Evolutionary conservation across 2,113 vertebrate species (phyloP).

Genomic region (Anser cygnoides): DNA sequence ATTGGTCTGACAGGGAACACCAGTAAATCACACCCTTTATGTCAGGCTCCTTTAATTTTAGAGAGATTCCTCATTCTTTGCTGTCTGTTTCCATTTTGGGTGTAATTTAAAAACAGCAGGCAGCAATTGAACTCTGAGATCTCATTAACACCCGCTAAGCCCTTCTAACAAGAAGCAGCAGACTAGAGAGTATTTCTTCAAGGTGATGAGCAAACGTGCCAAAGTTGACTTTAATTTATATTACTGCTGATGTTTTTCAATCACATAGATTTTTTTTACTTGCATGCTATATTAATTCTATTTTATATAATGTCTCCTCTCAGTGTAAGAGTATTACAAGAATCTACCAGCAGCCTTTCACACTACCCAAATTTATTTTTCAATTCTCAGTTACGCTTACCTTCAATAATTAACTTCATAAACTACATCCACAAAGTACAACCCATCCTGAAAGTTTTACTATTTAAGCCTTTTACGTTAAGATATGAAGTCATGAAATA

Average conservation of each 20-base stretch:
- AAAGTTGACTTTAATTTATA: conserved; percentile 6
- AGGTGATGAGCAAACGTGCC: conserved; percentile 25
- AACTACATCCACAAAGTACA: neutral
- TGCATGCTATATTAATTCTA: neutral
- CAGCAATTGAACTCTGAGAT: conserved; percentile 42
- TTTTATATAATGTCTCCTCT: neutral
- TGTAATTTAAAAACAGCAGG: conserved; percentile 52
- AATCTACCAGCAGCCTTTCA: neutral
- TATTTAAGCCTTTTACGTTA: neutral
- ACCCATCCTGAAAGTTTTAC: neutral
- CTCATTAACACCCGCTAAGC: conserved; percentile 32
- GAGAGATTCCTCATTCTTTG: neutral
- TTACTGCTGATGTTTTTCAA: neutral
- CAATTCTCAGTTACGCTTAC: neutral
- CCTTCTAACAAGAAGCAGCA: conserved; percentile 27
- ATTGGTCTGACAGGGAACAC: neutral
- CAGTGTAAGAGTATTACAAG: neutral
- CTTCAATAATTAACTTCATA: conserved; percentile 26
- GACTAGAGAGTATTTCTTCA: conserved; percentile 26
- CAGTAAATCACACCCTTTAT: neutral
- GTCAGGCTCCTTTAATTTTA: conserved; percentile 26
- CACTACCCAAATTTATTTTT: neutral
- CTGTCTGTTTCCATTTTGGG: neutral
- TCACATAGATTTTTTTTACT: neutral
- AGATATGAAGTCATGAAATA: neutral